These are phyloP conservation scores for Acanthisitta chloris DNA, from an alignment of 2,113 vertebrate genomes.

Conservation along the genomic window DNA sequence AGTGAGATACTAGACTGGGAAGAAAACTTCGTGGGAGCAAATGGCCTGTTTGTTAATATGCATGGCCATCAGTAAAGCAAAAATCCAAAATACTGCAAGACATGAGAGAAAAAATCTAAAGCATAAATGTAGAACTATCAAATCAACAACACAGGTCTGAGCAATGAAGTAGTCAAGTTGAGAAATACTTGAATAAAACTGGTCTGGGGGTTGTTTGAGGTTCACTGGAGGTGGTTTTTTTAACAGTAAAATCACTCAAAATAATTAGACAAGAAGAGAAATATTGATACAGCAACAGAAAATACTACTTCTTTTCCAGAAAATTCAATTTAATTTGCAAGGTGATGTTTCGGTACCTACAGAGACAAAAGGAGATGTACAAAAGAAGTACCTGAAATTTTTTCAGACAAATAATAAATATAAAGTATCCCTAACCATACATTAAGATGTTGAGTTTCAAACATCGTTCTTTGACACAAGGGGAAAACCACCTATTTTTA, in stretches of 20 bases:
- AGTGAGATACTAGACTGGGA: background rate
- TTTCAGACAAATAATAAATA: background rate
- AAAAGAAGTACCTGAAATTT: background rate
- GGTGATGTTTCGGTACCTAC: background rate
- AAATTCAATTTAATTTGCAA: background rate
- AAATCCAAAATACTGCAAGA: background rate
- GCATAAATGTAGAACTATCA: background rate
- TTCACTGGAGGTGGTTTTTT: background rate
- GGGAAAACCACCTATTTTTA: background rate
- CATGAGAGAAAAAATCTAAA: background rate
- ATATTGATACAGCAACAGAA: background rate
- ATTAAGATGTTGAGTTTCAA: background rate
- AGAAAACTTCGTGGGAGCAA: background rate
- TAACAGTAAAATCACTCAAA: background rate
- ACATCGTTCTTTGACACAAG: background rate
- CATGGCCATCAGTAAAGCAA: background rate
- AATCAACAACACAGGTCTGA: background rate
- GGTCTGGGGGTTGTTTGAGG: rapidly evolving
- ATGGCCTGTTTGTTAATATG: background rate
- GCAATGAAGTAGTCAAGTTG: background rate
- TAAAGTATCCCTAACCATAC: background rate
- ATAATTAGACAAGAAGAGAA: background rate
- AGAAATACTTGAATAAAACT: background rate
- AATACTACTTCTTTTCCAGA: background rate
- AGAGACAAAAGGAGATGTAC: background rate